phyloP scores from a whole-genome alignment of 2,113 vertebrate genomes.

The Euleptes europaea region DNA sequence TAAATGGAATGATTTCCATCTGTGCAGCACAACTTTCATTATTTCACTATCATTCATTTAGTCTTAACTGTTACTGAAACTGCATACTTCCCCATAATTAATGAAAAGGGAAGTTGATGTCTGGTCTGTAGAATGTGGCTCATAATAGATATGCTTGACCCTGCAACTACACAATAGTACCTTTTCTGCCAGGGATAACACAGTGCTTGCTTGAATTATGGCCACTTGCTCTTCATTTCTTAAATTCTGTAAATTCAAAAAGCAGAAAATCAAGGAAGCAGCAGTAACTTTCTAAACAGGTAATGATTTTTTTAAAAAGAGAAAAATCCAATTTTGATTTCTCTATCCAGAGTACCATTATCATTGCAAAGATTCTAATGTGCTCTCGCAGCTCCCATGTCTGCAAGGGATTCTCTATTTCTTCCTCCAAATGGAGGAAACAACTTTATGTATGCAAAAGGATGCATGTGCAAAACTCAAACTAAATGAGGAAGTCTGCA shows the following conservation, averaged over 20 bases:
- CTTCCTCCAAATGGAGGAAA: background rate
- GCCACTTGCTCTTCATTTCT: conserved; percentile 99
- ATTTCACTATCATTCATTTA: background rate
- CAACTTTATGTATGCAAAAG: background rate
- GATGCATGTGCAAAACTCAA: background rate
- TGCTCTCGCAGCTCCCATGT: background rate
- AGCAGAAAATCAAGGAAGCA: conserved; percentile 2
- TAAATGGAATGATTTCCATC: too few relatives aligned
- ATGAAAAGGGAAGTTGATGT: too few relatives aligned
- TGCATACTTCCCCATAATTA: conserved; percentile 4
- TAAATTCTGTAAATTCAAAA: conserved; percentile 83
- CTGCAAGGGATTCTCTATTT: background rate
- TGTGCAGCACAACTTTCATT: too few relatives aligned
- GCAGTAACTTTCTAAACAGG: background rate
- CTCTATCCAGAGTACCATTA: background rate
- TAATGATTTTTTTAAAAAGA: background rate
- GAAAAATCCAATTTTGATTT: background rate
- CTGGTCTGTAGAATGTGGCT: conserved; percentile 7
- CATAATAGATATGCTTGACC: background rate
- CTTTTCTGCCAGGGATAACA: conserved; percentile 97
- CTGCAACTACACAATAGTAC: conserved; percentile 68
- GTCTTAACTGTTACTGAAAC: background rate
- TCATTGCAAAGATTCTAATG: background rate
- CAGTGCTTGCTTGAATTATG: conserved; percentile 98
- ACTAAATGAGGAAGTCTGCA: background rate